Evolutionary conservation across 2,888 invertebrate genomes (phyloP), one percentile per base, ranked within the genome.

Genomic region (Perizoma flavofasciatum): DNA sequence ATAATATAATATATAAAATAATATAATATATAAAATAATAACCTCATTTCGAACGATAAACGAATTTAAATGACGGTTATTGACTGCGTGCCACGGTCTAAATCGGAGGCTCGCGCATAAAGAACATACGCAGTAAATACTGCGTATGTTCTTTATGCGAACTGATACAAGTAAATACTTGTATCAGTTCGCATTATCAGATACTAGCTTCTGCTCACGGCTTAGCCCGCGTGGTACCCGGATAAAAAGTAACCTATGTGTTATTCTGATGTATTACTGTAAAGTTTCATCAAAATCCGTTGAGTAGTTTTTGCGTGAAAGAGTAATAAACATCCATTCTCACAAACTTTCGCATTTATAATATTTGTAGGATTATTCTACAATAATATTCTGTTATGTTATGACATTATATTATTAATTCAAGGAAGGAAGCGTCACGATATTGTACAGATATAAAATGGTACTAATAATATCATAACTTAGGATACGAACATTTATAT

Each of bases 31-130:
- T 70, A 67, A 69, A 61, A 54, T 66, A 61, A 57, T 67, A 66
- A 74, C 75, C 71, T 70, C 70, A 72, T 74, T 70, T 63, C 58
- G 49, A 43, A 53, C 72, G 70, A 69, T 78, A 76, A 78, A 75
- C 72, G 69, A 73, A 77, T 79, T 75, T 78, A 73, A 74, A 68
- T 72, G 59, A 66, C 67, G 73, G 66, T 68, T 74, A 77, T 77
- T 72, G 72, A 74, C 65, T 70, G 70, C 72, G 69, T 71, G 61
- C 61, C 67, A 66, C 49, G 47, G 65, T 56, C 68, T 61, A 60
- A 57, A 63, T 60, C 46, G 54, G 58, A 55, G 62, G 57, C 48
- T 53, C 58, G 41, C 47, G 50, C 32, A 51, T 55, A 61, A 60
- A 61, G 51, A 63, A 43, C 47, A 49, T 53, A 44, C 50, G 34